Percentiles rank a stretch among this genome's conserved stretches.
These are phyloP conservation scores for Poecile atricapillus DNA, from an alignment of 2,113 vertebrate species.

Conservation along the genomic window DNA sequence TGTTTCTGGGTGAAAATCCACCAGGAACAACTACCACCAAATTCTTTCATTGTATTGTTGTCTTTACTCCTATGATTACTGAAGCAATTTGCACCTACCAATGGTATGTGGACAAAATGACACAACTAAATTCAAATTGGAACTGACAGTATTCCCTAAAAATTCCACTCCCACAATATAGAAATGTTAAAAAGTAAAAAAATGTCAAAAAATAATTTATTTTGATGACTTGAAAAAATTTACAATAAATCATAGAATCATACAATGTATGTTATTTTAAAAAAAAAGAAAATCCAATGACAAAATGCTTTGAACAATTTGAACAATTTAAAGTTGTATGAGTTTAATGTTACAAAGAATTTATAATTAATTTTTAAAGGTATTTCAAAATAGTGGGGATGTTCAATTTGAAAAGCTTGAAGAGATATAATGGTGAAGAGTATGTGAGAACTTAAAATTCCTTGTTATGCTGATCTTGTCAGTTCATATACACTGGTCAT, in stretches of 20 bases:
- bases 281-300: not conserved
- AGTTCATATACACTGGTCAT: constrained; percentile 10
- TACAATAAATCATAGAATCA: not conserved
- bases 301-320: not conserved
- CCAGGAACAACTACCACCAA: not conserved
- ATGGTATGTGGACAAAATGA: not conserved
- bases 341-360: not conserved
- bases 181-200: not conserved
- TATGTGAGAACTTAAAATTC: not conserved
- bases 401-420: not conserved
- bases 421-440: not conserved
- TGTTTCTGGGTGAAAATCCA: constrained; percentile 16
- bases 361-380: not conserved
- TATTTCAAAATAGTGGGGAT: not conserved
- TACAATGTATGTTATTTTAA: fast-evolving
- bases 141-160: not conserved
- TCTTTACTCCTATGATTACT: not conserved
- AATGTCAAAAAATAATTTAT: not conserved
- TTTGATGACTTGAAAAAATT: not conserved
- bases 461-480: constrained; percentile 18
- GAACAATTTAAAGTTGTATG: not conserved
- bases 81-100: not conserved
- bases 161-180: not conserved
- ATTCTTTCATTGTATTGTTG: not conserved
- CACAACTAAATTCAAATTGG: not conserved